phyloP scores from a whole-genome alignment of 2,113 vertebrate genomes.

The Sterrhoptilus dennistouni region DNA sequence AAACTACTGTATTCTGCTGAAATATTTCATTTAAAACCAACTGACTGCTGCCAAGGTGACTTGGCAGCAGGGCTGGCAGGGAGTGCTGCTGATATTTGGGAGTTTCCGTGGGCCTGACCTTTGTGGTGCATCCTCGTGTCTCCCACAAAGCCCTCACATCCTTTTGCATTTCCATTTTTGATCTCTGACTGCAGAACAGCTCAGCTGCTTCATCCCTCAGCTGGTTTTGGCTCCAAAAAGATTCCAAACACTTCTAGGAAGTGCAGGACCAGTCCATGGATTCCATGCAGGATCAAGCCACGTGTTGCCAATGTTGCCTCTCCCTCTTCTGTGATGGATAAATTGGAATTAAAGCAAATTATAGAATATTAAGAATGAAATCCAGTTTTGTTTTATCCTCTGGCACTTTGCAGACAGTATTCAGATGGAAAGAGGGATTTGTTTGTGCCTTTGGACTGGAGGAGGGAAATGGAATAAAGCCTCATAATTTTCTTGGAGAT shows the following conservation, averaged over 20 bases:
- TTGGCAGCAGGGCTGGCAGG: background rate
- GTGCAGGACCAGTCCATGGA: background rate
- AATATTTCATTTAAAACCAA: background rate
- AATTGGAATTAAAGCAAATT: background rate
- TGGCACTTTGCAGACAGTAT: background rate
- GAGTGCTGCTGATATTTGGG: background rate
- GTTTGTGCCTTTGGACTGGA: background rate
- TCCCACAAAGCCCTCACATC: background rate
- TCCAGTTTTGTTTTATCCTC: background rate
- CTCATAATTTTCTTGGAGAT: background rate
- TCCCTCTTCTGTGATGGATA: background rate
- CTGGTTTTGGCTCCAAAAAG: background rate
- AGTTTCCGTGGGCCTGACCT: background rate
- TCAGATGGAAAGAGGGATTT: background rate
- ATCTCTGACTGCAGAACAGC: background rate
- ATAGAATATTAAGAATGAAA: background rate
- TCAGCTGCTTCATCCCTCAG: background rate
- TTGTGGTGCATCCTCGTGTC: background rate
- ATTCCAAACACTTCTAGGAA: rapidly evolving
- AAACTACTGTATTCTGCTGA: background rate
- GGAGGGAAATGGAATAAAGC: background rate
- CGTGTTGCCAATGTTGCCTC: rapidly evolving
- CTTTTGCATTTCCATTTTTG: background rate
- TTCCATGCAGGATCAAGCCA: background rate
- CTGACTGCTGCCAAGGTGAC: background rate